These are phyloP conservation scores for Hemaris fuciformis DNA, from an alignment of 2,888 invertebrate species.

Conservation along the genomic window DNA sequence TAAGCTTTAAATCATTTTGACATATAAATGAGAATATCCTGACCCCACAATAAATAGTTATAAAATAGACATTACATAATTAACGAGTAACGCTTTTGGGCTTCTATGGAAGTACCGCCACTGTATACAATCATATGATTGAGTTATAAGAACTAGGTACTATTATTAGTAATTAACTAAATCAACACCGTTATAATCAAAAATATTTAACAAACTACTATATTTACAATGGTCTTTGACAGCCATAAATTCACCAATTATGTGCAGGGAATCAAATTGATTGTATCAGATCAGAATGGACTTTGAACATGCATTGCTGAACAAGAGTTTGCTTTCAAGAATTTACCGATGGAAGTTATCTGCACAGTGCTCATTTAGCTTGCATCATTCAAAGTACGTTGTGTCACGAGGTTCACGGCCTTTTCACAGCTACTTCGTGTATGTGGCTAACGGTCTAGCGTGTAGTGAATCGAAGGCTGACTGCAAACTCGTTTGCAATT, in stretches of 20 bases:
- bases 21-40: no score
- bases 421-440: background rate
- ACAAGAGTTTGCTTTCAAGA: background rate
- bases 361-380: background rate
- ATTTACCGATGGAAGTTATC: background rate
- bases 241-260: background rate
- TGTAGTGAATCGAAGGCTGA: background rate
- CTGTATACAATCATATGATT: no score
- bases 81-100: no score
- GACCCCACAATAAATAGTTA: no score
- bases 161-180: no score
- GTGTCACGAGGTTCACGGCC: background rate
- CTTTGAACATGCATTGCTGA: background rate
- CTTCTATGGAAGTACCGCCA: no score
- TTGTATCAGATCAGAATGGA: background rate
- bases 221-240: background rate
- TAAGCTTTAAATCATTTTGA: no score
- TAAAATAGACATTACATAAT: no score
- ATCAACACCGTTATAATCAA: background rate
- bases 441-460: background rate
- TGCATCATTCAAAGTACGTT: background rate
- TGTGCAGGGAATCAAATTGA: background rate
- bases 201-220: background rate
- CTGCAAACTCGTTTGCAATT: slow-evolving; percentile 1
- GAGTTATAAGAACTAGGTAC: no score